Conservation (phyloP, 2,797 vertebrate genomes). For the Phoxinus dragarum region DNA sequence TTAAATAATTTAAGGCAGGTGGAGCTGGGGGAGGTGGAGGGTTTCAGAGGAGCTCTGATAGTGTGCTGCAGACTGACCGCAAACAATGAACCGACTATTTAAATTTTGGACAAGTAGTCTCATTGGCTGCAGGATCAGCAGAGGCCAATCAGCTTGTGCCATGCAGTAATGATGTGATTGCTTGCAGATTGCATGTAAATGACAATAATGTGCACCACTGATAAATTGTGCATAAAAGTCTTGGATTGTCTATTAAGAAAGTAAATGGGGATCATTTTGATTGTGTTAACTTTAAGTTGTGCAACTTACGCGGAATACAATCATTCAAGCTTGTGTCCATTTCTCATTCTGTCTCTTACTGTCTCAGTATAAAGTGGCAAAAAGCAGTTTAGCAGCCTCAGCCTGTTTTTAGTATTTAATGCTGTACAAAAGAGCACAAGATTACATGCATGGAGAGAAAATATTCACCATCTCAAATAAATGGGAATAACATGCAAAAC, state of each 20-base stretch:
- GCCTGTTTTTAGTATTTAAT: neutral
- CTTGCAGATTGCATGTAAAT: neutral
- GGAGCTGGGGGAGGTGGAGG: neutral
- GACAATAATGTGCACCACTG: neutral
- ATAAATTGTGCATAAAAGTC: neutral
- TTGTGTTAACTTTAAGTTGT: no score
- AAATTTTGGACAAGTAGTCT: neutral
- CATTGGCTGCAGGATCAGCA: neutral
- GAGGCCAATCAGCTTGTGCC: neutral
- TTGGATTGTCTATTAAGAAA: neutral
- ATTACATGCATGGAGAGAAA: neutral
- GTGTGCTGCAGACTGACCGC: neutral
- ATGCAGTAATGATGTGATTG: neutral
- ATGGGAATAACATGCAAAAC: conserved; percentile 69
- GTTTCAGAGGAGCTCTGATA: neutral
- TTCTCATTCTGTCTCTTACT: neutral
- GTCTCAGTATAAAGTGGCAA: neutral
- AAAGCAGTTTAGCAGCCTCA: neutral
- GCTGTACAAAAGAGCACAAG: neutral
- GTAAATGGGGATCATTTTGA: no score
- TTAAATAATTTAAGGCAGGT: neutral
- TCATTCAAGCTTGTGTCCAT: neutral
- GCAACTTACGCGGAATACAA: no score
- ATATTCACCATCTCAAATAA: conserved; percentile 59
- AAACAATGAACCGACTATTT: neutral